phyloP scores from a whole-genome alignment of 2,113 vertebrate species.

The Gopherus flavomarginatus region DNA sequence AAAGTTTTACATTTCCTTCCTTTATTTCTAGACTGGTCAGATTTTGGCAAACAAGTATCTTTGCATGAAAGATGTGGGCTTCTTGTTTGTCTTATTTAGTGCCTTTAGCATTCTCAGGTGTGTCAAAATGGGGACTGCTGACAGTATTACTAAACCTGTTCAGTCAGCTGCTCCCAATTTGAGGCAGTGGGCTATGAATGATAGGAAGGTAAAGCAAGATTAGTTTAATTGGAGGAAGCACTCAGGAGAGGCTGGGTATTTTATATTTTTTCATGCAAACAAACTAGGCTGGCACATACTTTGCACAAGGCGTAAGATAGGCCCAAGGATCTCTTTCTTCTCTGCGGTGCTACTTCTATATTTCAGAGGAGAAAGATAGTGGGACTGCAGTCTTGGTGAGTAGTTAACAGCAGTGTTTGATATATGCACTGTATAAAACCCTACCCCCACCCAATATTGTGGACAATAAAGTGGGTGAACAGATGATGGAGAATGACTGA shows the following conservation, averaged over 20 bases:
- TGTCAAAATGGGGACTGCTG: not conserved
- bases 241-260: constrained; percentile 14
- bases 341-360: not conserved
- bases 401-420: not conserved
- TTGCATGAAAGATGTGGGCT: not conserved
- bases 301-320: not conserved
- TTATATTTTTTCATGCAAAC: constrained; percentile 30
- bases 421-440: not conserved
- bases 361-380: not conserved
- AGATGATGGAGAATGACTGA: not conserved
- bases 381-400: not conserved
- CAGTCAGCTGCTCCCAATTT: not conserved
- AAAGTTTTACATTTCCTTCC: not conserved
- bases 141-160: not conserved
- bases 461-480: not conserved
- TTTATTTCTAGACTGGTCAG: not conserved
- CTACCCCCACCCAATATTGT: not conserved
- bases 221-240: constrained; percentile 5
- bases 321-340: not conserved
- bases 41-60: not conserved
- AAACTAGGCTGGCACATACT: not conserved
- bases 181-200: not conserved
- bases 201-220: constrained; percentile 10
- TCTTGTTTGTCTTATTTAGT: not conserved
- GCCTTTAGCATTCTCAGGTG: constrained; percentile 23